phyloP scores from a whole-genome alignment of 2,797 vertebrate genomes.

The Macrochelys suwanniensis region DNA sequence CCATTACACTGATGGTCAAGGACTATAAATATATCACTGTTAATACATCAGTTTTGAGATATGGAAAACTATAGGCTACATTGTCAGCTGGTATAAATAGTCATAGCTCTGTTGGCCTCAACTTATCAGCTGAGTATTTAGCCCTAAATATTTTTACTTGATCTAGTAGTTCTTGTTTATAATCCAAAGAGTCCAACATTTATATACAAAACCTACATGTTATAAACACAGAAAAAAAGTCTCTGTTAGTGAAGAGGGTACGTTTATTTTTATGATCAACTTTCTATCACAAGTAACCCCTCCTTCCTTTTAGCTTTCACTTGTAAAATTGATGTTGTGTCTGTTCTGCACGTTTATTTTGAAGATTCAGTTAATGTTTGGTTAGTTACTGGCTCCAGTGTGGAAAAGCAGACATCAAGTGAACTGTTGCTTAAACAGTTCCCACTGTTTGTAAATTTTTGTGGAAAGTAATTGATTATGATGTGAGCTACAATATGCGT shows the following conservation, averaged over 20 bases:
- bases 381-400: neutral
- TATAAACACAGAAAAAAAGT: neutral
- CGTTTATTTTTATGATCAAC: neutral
- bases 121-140: neutral
- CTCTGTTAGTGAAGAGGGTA: rapidly evolving
- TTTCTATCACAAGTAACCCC: neutral
- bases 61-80: neutral
- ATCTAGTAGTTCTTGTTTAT: neutral
- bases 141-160: neutral
- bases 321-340: neutral
- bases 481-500: neutral
- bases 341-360: neutral
- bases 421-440: neutral
- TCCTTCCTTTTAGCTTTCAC: neutral
- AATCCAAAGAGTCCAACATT: neutral
- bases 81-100: neutral
- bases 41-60: neutral
- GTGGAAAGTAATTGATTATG: neutral
- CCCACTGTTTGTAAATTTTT: neutral
- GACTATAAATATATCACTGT: neutral
- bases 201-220: neutral
- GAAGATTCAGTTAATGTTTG: neutral
- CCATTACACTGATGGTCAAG: neutral
- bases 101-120: neutral
- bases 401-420: neutral